A percentile compares a stretch with the other conserved stretches of the same genome.
Evolutionary conservation across 2,888 invertebrate genomes (phyloP).

Genomic region (Perdita meconis): DNA sequence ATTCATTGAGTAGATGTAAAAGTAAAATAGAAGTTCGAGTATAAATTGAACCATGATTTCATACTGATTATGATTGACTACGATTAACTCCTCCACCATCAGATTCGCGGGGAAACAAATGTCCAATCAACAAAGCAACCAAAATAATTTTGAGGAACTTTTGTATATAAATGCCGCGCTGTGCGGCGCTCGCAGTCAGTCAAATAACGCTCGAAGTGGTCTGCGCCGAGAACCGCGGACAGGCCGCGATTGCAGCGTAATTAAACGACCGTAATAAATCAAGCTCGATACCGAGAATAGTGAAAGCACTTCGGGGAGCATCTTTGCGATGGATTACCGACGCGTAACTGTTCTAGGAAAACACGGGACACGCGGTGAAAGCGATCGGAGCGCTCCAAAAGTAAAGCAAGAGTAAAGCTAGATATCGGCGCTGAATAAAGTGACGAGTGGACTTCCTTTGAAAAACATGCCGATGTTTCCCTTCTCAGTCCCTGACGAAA

Average conservation of each 20-base stretch:
- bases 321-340: slow-evolving; percentile 39
- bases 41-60: too few species aligned
- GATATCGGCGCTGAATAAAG: slow-evolving; percentile 22
- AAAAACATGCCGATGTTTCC: not conserved
- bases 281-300: slow-evolving; percentile 34
- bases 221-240: slow-evolving; percentile 1
- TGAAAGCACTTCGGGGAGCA: slow-evolving; percentile 44
- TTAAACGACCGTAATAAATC: slow-evolving; percentile 42
- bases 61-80: too few species aligned
- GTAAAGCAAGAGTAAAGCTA: slow-evolving; percentile 38
- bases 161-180: too few species aligned
- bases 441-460: not conserved
- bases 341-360: slow-evolving; percentile 41
- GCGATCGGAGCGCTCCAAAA: slow-evolving; percentile 36
- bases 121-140: too few species aligned
- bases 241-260: slow-evolving; percentile 26
- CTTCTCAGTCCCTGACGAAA: not conserved
- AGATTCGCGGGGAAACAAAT: too few species aligned
- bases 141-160: too few species aligned
- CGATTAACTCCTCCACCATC: too few species aligned
- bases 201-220: slow-evolving; percentile 15
- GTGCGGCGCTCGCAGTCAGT: too few species aligned
- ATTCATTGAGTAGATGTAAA: too few species aligned
- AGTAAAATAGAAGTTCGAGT: too few species aligned
- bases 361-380: slow-evolving; percentile 43